phyloP scores from a whole-genome alignment of 2,797 vertebrate species.

The Phrynocephalus vlangalii region DNA sequence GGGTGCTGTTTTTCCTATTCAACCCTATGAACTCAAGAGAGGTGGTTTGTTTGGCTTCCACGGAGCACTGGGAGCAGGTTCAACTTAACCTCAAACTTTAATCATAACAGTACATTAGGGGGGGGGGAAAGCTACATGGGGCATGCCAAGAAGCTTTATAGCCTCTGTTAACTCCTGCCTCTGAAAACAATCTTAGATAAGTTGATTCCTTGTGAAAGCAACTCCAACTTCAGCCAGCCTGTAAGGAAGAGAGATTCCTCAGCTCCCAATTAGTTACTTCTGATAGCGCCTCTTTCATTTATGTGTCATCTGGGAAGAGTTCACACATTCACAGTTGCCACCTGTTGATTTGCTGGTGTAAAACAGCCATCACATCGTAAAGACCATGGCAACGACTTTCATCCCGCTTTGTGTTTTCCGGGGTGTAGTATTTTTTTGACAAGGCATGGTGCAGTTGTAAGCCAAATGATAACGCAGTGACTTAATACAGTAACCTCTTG shows the following conservation, averaged over 20 bases:
- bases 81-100: neutral
- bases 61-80: neutral
- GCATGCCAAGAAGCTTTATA: neutral
- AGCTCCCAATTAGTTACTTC: neutral
- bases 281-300: neutral
- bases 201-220: neutral
- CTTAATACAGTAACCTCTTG: too few relatives aligned
- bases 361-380: neutral
- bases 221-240: neutral
- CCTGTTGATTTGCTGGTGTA: neutral
- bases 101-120: neutral
- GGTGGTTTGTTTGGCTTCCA: neutral
- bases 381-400: neutral
- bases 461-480: too few relatives aligned
- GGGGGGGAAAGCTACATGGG: too few relatives aligned
- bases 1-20: neutral
- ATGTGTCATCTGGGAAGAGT: neutral
- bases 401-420: neutral
- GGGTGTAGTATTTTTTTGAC: neutral
- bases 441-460: neutral
- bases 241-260: neutral
- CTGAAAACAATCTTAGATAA: too few relatives aligned
- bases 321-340: neutral
- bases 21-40: neutral
- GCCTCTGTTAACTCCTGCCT: neutral